Base-by-base conservation (phyloP, 2,888 invertebrate species). In the Tillus elongatus region DNA sequence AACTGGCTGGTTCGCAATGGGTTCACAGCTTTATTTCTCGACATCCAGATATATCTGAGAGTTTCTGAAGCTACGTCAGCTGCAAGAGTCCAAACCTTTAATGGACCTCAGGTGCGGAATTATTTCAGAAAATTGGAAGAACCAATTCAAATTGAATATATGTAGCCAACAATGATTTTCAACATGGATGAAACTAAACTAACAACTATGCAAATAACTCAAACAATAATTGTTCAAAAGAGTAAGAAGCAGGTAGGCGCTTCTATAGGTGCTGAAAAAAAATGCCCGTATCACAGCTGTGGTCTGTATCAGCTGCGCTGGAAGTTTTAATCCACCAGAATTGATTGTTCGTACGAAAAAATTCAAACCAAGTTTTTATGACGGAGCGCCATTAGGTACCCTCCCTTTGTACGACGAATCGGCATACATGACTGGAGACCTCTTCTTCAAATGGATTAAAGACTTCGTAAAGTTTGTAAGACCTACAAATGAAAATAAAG, bases 341-440 rank as follows among this genome's bases (percentile, higher is more conserved):
- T n/a, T 19, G n/a, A 19, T 19, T 19, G 6, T 19, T 19, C 24
- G 6, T 6, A 19, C 6, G 24, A 19, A 19, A 19, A 19, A 19
- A 19, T 19, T 19, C n/a, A 19, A 19, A 8, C 24, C 24, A 19
- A n/a, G n/a, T 19, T 19, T 19, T 6, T 19, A 19, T 19, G 24
- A 19, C 24, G 24, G 24, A 19, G 24, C 24, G 6, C 24, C 24
- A 19, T n/a, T n/a, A 19, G 24, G 24, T n/a, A 19, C 24, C 24
- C 24, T 19, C 24, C 24, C 6, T 6, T n/a, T 19, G 6, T 19
- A 19, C n/a, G n/a, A 19, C 6, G 24, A 19, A 19, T 19, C 24
- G n/a, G 24, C 24, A 19, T 19, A 19, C n/a, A 19, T 19, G 24
- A 19, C 24, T 19, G 24, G 24, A 19, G 24, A 19, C 24, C 24